Percentiles rank a stretch among this genome's conserved stretches.
phyloP scores from a whole-genome alignment of 2,888 invertebrate species.

The Amorpha juglandis region DNA sequence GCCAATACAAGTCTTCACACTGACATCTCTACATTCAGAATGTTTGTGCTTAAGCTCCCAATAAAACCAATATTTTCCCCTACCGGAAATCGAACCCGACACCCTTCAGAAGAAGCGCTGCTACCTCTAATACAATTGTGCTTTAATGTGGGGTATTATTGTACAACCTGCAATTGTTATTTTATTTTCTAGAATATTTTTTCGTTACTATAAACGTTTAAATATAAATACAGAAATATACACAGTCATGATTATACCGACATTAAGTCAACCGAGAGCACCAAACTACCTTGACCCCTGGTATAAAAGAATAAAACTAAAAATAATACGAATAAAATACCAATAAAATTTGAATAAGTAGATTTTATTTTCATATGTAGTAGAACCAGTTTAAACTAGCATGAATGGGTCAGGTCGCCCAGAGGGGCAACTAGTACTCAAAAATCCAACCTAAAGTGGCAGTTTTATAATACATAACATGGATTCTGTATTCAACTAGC shows the following conservation, averaged over 20 bases:
- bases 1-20: neutral
- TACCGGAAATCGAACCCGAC: slow-evolving; percentile 7
- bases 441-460: too few relatives aligned
- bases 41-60: neutral
- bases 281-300: slow-evolving; percentile 8
- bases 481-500: too few relatives aligned
- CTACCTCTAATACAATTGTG: neutral
- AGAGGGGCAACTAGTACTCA: too few relatives aligned
- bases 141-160: neutral
- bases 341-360: neutral
- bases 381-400: too few relatives aligned
- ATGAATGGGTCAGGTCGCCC: too few relatives aligned
- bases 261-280: slow-evolving; percentile 6
- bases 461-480: too few relatives aligned
- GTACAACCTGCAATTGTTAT: neutral
- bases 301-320: neutral
- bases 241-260: slow-evolving; percentile 5
- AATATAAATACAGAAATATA: neutral
- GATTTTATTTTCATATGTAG: neutral
- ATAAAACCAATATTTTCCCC: slow-evolving; percentile 1
- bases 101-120: neutral
- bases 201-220: neutral
- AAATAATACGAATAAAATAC: neutral
- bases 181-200: neutral
- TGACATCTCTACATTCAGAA: neutral